Evolutionary conservation across 2,113 vertebrate genomes (phyloP), one percentile per base, ranked within the genome.

Genomic region (Mionectes macconnelli): DNA sequence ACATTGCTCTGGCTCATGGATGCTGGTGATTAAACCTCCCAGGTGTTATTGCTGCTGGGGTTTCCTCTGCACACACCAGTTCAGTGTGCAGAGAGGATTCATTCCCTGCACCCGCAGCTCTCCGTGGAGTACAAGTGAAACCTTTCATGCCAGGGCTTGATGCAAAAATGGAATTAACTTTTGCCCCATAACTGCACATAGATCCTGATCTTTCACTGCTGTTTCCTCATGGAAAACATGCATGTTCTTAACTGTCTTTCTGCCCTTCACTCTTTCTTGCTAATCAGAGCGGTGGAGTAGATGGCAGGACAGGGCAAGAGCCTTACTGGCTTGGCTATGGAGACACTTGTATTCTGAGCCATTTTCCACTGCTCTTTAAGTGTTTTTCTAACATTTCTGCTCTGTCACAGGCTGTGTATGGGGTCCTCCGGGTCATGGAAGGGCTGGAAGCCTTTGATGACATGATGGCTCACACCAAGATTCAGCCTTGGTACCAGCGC

Each of bases 361-460:
- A 0, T 84, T 62, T 17, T 85, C 17, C 56, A 40, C 5, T 3
- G 9, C 19, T 62, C 24, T 66, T 16, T 45, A 31, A 7, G 23
- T 44, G 44, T n/a, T 81, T 20, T 70, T 93, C 50, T 74, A 4
- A 60, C 27, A 50, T 67, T 23, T 63, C 6, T 89, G 37, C 19
- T 80, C 37, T 53, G 18, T 14, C 86, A 23, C 94, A 99, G 99
- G 99, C 99, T 0, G 99, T 99, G 85, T 99, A 98, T 0, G 99
- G 99, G 0, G 98, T 99, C 21, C 98, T 99, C n/a, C 97, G 99
- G 1, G 99, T 99, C 64, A 99, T 99, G 99, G 99, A 99, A 77
- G 99, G 99, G 7, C 98, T 99, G 91, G 97, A 99, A 97, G 98
- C 99, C 22, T 99, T 99, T 17, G 97, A 99, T 0, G 99, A 99